A percentile compares a stretch with the other conserved stretches of the same genome.
These are phyloP conservation scores for Nycticebus coucang DNA, from an alignment of 2,113 vertebrate genomes.

Conservation along the genomic window DNA sequence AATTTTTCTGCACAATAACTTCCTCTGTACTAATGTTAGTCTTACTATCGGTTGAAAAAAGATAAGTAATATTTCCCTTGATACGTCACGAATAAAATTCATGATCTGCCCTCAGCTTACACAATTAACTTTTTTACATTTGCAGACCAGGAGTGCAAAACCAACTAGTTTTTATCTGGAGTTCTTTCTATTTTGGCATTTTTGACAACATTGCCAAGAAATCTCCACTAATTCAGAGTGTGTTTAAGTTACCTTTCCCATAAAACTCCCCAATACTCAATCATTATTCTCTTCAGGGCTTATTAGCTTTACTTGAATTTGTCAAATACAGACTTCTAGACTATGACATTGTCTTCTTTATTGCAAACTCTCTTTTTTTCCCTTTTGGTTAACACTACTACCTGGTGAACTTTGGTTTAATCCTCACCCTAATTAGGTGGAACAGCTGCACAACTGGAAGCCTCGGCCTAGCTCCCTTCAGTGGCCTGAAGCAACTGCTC, in stretches of 20 bases:
- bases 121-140: conserved; percentile 6
- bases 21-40: background rate
- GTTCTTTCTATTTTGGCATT: conserved; percentile 40
- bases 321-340: background rate
- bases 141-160: background rate
- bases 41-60: background rate
- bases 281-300: conserved; percentile 33
- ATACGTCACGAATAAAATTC: background rate
- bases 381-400: background rate
- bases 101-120: background rate
- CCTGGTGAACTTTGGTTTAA: background rate
- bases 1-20: background rate
- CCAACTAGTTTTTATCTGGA: background rate
- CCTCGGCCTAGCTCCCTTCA: background rate
- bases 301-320: conserved; percentile 14
- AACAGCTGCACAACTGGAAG: background rate
- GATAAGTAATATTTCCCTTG: background rate
- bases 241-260: background rate
- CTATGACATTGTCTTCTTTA: background rate
- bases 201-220: conserved; percentile 23
- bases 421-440: conserved; percentile 40
- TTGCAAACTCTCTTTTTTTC: background rate
- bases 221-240: background rate
- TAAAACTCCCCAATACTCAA: background rate
- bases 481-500: background rate